A percentile compares a stretch with the other conserved stretches of the same genome.
Conservation (phyloP, 2,797 vertebrate species). For the Pampus argenteus region DNA sequence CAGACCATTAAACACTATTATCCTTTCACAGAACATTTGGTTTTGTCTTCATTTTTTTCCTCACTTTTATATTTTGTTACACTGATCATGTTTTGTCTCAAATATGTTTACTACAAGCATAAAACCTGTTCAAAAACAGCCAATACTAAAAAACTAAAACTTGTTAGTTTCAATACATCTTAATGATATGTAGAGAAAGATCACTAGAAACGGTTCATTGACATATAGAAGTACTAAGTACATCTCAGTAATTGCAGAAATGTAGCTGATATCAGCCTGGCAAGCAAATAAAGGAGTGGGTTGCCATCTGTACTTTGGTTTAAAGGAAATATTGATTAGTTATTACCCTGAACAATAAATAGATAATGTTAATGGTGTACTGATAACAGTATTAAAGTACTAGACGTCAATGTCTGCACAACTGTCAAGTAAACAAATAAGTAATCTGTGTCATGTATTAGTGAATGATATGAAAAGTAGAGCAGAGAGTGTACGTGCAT, state of each 20-base stretch:
- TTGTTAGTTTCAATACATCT: not conserved
- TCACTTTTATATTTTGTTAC: not conserved
- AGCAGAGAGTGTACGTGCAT: not conserved
- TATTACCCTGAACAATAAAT: constrained; percentile 39
- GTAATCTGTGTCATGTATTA: constrained; percentile 4
- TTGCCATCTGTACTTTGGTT: constrained; percentile 47
- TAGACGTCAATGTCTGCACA: not conserved
- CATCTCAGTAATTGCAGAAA: not conserved
- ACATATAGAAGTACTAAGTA: not conserved
- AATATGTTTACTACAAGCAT: not conserved
- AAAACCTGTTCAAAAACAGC: not conserved
- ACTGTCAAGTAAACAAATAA: constrained; percentile 5
- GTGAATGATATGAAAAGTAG: constrained; percentile 23
- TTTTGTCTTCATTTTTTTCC: constrained; percentile 49
- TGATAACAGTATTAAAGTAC: constrained; percentile 42
- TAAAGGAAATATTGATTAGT: constrained; percentile 24
- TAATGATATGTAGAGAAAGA: not conserved
- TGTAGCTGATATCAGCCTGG: not conserved
- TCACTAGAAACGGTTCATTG: not conserved
- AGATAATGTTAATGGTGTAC: constrained; percentile 17
- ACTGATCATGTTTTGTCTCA: not conserved
- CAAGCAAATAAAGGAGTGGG: not conserved
- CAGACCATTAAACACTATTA: constrained; percentile 76
- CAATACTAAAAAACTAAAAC: not conserved
- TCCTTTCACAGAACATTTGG: constrained; percentile 57